These are phyloP conservation scores for Brachionus asplanchnoidis DNA, from an alignment of 1,140 invertebrate species.

Conservation along the genomic window DNA sequence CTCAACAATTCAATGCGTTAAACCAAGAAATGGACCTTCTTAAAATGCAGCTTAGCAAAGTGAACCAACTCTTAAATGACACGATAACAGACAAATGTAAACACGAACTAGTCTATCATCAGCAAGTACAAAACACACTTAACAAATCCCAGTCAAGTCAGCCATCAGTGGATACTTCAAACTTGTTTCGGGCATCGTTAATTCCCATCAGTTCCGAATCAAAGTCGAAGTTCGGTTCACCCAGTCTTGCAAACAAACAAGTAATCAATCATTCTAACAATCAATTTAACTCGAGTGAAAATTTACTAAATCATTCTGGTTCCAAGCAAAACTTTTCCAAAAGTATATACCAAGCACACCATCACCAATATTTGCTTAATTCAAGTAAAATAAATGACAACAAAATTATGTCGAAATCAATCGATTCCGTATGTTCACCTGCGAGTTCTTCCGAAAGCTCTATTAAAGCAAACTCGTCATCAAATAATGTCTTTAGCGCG, in stretches of 20 bases:
- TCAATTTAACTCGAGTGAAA: conserved; percentile 28
- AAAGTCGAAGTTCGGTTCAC: conserved; percentile 3
- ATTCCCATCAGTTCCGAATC: not conserved
- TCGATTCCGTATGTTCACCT: conserved; percentile 9
- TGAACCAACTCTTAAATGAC: conserved; percentile 33
- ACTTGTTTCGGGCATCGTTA: conserved; percentile 7
- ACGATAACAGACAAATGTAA: conserved; percentile 40
- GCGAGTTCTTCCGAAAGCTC: conserved; percentile 5
- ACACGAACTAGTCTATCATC: conserved; percentile 38
- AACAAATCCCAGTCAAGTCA: conserved; percentile 25
- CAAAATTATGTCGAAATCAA: conserved; percentile 21
- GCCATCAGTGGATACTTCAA: not conserved
- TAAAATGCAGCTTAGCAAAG: conserved; percentile 27
- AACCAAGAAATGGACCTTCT: conserved; percentile 38
- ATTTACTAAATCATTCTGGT: conserved; percentile 1
- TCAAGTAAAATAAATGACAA: conserved; percentile 2
- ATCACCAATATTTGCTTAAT: conserved; percentile 23
- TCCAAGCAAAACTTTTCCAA: not conserved
- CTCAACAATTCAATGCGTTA: conserved; percentile 33
- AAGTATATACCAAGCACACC: conserved; percentile 4
- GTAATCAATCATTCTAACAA: not conserved
- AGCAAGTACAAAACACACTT: conserved; percentile 6
- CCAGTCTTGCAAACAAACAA: not conserved
- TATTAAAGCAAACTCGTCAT: not conserved
- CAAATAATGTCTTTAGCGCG: not conserved